Conservation (phyloP, 2,113 vertebrate species). For the Argyrosomus japonicus region DNA sequence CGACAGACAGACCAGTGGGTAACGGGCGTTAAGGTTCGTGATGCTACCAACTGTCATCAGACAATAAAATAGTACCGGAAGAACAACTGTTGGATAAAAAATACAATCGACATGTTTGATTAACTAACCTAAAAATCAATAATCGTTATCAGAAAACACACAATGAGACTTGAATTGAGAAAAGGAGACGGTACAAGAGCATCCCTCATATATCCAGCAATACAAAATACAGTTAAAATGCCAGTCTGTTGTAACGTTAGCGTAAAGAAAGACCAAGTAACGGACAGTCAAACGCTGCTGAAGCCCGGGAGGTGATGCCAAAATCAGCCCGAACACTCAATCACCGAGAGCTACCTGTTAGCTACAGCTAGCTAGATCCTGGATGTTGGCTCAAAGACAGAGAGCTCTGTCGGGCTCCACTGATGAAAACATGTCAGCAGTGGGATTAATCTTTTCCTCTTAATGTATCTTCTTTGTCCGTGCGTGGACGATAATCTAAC, state of each 20-base stretch:
- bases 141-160: not conserved
- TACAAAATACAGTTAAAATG: not conserved
- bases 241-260: too few relatives aligned
- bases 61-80: not conserved
- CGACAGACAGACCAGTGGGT: not conserved
- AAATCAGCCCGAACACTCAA: constrained; percentile 24
- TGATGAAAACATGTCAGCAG: constrained; percentile 50
- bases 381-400: constrained; percentile 23
- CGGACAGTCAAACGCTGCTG: not conserved
- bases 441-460: not conserved
- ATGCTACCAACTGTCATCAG: not conserved
- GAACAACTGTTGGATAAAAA: not conserved
- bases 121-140: not conserved
- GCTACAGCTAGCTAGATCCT: constrained; percentile 54
- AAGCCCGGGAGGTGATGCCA: constrained; percentile 11
- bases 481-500: not conserved
- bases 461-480: not conserved
- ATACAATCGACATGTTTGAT: not conserved
- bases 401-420: constrained; percentile 17
- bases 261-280: not conserved
- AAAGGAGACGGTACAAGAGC: not conserved
- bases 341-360: constrained; percentile 43
- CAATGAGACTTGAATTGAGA: not conserved
- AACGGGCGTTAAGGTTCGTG: not conserved
- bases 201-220: not conserved